Evolutionary conservation across 1,140 invertebrate genomes (phyloP), one percentile per base, ranked within the genome.

Genomic region (Drosophila auraria): DNA sequence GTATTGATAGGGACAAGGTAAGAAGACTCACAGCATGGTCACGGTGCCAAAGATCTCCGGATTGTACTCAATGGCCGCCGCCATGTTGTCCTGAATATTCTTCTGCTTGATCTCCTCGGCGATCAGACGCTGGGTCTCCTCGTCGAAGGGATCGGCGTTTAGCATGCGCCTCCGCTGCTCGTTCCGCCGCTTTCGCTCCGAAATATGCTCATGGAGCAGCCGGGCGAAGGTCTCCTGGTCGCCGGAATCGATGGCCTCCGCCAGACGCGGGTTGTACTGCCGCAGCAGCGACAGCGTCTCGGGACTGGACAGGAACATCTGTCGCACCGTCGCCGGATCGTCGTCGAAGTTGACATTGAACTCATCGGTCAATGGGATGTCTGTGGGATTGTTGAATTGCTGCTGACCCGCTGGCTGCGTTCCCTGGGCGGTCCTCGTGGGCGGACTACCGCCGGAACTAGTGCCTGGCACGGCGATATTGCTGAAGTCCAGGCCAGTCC

Each of bases 61-160:
- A 94, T 98, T 98, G 92, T 98, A 98, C 92, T 99, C 98, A 95
- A 99, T 99, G 1, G 98, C 99, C 1, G 98, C 98, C 91, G 99
- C 98, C 98, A 99, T 99, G 92, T 99, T 99, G 0, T 97, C 97
- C 94, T 99, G 98, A 68, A 99, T 98, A 93, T 99, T 99, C 92
- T 99, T 98, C 87, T 98, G 97, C 80, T 96, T 95, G 64, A 99
- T 99, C 94, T 99, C 98, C 92, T 99, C 98, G 15, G 98, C 98
- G 84, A 99, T 99, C 63, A 99, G 94, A 78, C 96, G 94, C 93
- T 99, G 98, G 0, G 98, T 97, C 93, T 99, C 98, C 3, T 97
- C 96, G 93, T 99, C 98, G 93, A 99, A 99, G 1, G 98, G 98
- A 95, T 99, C 97, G 2, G 98, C 97, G 82, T 71, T 65, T 93